Evolutionary conservation across 1,140 invertebrate genomes (phyloP), one percentile per base, ranked within the genome.

Genomic region (Neuroterus valhalla): DNA sequence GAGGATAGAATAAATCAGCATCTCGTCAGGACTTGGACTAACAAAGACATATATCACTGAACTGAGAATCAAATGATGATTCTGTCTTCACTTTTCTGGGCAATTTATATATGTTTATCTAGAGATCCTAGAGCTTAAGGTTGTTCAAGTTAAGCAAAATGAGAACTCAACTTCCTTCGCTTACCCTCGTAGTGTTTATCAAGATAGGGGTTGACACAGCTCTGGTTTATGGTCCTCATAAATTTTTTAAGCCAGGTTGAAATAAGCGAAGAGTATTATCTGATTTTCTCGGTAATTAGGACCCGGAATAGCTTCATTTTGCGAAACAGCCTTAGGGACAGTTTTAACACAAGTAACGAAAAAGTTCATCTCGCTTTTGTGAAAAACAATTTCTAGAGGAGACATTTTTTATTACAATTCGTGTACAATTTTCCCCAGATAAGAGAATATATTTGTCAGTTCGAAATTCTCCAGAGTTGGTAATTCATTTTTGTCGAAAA

Each of bases 401-500:
- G 0, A 1, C 3, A 5, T 38, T 38, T 38, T 38, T 38, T 38
- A 38, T 38, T 38, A 38, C 31, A 38, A 38, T 38, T 38, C 3
- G 6, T 38, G 31, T 8, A 38, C 1, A 31, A 38, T 8, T 38
- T 38, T 8, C 10, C 1, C 10, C 6, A 10, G 10, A 38, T 38
- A 5, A 38, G 5, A 38, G 31, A 10, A 38, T 8, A 62, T 62
- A 62, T 62, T 62, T 26, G 2, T 26, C 12, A 21, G 21, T 62
- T 62, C 31, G 31, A 62, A 62, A 62, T 62, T 23, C 31, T 62
- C 3, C n/a, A 38, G 14, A n/a, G 55, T 31, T 62, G 55, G 12
- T 62, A 15, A 62, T 62, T 62, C 55, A 26, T 38, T 62, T 62
- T 62, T 62, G 55, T 62, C 55, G 31, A 62, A 62, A n/a, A 62